A percentile compares a stretch with the other conserved stretches of the same genome.
Conservation (phyloP, 2,888 invertebrate species). For the Eudasyphora cyanicolor region DNA sequence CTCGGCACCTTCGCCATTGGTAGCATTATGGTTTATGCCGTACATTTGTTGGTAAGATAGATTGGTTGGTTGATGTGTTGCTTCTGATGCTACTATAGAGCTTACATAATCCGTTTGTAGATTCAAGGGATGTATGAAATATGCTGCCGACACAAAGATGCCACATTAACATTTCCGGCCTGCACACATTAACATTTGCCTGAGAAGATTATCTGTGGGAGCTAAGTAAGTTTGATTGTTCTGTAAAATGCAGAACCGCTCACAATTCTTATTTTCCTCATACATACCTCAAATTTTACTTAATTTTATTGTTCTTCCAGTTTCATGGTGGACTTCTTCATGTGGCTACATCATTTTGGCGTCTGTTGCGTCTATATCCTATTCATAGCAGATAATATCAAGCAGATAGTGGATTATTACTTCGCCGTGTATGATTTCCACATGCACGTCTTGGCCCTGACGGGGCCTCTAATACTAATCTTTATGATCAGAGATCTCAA, state of each 20-base stretch:
- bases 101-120: conserved; percentile 64
- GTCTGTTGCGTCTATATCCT: conserved; percentile 98
- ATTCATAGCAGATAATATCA: conserved; percentile 91
- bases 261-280: not conserved
- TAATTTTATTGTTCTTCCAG: conserved; percentile 81
- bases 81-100: not conserved
- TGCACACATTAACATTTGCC: conserved; percentile 87
- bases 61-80: not conserved
- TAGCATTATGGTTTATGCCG: conserved; percentile 90
- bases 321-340: conserved; percentile 86
- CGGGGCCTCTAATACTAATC: conserved; percentile 85
- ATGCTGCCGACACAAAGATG: conserved; percentile 83
- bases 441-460: conserved; percentile 81
- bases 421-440: conserved; percentile 79
- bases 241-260: too few relatives aligned
- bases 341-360: conserved; percentile 94
- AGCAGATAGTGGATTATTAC: conserved; percentile 85
- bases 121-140: conserved; percentile 66
- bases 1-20: conserved; percentile 90
- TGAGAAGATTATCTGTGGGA: conserved; percentile 82
- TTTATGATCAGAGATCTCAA: conserved; percentile 89
- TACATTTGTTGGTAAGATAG: conserved; percentile 85
- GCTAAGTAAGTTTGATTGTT: conserved; percentile 76
- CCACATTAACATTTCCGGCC: conserved; percentile 89
- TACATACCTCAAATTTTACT: not conserved